Base-by-base conservation (phyloP, 2,797 vertebrate genomes). In the Acrossocheilus fasciatus region DNA sequence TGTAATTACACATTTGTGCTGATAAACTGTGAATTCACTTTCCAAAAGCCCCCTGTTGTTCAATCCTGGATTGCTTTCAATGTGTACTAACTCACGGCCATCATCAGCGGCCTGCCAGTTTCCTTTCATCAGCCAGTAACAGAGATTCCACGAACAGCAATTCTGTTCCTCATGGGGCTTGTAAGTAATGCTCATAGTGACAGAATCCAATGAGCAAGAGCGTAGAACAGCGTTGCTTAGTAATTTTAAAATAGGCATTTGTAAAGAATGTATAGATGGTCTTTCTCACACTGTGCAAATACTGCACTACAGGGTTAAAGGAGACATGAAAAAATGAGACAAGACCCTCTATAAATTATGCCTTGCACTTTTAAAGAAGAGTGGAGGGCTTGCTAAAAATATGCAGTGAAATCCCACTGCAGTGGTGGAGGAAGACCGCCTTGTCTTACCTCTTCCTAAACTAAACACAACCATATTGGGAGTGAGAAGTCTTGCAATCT, bases 281-380 rank as follows among this genome's bases (percentile, higher is more conserved):
- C 83, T 87, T 76, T 89, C 88, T 91, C 73, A 91, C 90, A 87
- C 74, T 89, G 88, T 94, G 91, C 87, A 93, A 93, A 94, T 89
- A 88, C 86, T 94, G 92, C 90, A 92, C 87, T 52, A 39, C 15
- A 50, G 23, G 76, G 73, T 76, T 87, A 91, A 90, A 93, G 84
- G 87, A 89, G 91, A 52, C n/a, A 77, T 18, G 18, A 69, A 76
- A 78, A 18, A 54, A 76, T 10, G 23, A 87, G 50, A 43, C 70
- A 52, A 88, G 87, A 91, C 88, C 88, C 88, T 86, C 90, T 88
- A 90, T 87, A 87, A 80, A 86, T 74, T 43, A 69, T 76, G 62
- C n/a, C 47, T 30, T 43, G 62, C n/a, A 30, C 9, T 26, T 91
- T 88, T 59, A 3, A 87, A 78, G 82, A 77, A 88, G 91, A 94